These are phyloP conservation scores for Corythornis cristatus DNA, from an alignment of 2,113 vertebrate genomes.

Conservation along the genomic window DNA sequence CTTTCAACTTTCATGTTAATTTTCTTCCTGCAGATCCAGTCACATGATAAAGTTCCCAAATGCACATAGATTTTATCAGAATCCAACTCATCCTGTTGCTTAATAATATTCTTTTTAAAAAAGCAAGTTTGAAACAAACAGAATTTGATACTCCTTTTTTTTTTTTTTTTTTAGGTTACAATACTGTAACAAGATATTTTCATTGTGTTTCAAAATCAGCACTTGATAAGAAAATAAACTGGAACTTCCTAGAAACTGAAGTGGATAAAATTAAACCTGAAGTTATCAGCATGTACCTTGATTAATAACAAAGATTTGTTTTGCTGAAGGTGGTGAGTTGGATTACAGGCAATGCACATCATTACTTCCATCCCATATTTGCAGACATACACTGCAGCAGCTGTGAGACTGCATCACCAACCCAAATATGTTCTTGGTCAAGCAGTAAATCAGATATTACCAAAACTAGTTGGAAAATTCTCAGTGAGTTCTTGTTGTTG, in stretches of 20 bases:
- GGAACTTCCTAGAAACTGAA: background rate
- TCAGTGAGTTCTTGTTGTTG: background rate
- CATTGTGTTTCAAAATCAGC: background rate
- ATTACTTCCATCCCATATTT: background rate
- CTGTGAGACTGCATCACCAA: background rate
- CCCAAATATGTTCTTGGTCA: background rate
- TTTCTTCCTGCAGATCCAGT: background rate
- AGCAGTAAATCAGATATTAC: background rate
- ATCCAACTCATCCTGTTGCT: background rate
- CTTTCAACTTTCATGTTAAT: background rate
- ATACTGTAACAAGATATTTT: background rate
- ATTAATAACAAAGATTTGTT: background rate
- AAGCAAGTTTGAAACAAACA: background rate
- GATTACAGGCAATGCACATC: background rate
- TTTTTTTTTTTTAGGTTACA: background rate
- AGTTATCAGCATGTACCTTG: background rate
- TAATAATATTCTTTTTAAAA: background rate
- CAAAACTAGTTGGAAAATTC: background rate
- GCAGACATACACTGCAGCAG: background rate
- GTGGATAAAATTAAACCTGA: background rate
- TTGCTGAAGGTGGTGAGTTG: background rate
- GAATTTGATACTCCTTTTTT: background rate
- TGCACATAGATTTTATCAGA: background rate
- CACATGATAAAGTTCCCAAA: background rate
- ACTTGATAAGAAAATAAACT: background rate